Evolutionary conservation across 1,140 invertebrate genomes (phyloP).

Genomic region (Nautilus pompilius): DNA sequence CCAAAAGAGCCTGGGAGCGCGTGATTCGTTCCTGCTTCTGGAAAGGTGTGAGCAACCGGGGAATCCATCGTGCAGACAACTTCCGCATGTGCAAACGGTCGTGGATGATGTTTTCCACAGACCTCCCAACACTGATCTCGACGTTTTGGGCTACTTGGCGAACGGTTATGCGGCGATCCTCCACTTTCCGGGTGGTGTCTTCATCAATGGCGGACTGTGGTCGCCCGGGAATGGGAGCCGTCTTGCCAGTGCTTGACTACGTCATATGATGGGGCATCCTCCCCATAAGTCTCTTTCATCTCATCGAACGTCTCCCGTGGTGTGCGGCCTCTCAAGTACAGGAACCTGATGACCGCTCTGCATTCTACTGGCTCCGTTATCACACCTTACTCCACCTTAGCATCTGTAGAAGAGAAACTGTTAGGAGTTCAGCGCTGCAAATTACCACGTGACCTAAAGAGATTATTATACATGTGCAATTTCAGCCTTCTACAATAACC

Average conservation of each 20-base stretch:
- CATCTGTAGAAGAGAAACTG: background rate
- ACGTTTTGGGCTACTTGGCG: background rate
- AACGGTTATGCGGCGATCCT: background rate
- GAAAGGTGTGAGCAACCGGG: background rate
- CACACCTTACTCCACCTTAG: background rate
- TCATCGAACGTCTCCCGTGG: background rate
- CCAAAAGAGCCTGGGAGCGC: background rate
- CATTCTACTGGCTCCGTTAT: background rate
- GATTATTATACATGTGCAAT: background rate
- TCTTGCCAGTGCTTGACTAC: background rate
- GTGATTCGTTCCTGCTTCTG: background rate
- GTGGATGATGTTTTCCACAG: background rate
- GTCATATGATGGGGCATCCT: background rate
- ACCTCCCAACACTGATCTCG: no score
- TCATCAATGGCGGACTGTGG: background rate
- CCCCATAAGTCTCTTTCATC: background rate
- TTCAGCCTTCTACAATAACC: background rate
- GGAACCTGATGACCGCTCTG: background rate
- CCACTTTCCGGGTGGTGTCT: background rate
- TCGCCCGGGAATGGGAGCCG: background rate
- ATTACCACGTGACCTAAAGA: background rate
- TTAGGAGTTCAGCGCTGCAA: background rate
- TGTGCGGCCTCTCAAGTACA: background rate
- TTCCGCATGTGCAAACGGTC: background rate
- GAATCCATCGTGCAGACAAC: background rate